phyloP scores from a whole-genome alignment of 2,797 vertebrate species.

The Parauchenoglanis ngamensis region DNA sequence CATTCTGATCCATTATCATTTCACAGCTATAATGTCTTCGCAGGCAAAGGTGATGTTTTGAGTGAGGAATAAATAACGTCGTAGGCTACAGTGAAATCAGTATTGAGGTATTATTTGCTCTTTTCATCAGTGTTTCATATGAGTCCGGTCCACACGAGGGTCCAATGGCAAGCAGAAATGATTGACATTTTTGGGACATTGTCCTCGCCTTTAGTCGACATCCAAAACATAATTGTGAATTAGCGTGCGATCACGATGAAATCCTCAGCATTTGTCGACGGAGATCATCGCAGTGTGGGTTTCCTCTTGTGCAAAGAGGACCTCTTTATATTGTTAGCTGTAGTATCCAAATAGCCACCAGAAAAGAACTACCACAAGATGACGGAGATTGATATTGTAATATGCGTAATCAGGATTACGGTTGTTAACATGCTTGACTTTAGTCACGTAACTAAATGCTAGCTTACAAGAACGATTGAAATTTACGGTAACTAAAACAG shows the following conservation, averaged over 20 bases:
- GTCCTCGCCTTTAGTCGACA: background rate
- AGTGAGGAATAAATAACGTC: constrained; percentile 26
- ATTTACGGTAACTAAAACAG: background rate
- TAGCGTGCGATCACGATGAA: background rate
- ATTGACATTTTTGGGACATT: background rate
- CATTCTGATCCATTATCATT: constrained; percentile 44
- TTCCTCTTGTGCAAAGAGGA: no score
- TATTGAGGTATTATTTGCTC: constrained; percentile 22
- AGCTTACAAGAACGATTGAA: background rate
- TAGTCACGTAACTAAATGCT: background rate
- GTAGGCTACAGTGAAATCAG: constrained; percentile 24
- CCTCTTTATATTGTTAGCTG: no score
- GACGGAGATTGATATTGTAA: background rate
- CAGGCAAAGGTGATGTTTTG: constrained; percentile 25
- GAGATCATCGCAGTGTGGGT: no score
- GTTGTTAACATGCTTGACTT: background rate
- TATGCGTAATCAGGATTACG: background rate
- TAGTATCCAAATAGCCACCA: background rate
- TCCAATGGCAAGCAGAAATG: background rate
- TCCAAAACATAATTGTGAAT: constrained; percentile 6
- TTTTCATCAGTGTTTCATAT: constrained; percentile 28
- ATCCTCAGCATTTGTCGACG: background rate
- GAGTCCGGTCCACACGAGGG: background rate
- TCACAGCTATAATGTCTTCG: constrained; percentile 33
- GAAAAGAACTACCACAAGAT: background rate